Base-by-base conservation (phyloP, 2,888 invertebrate genomes). In the Eremobia ochroleuca region DNA sequence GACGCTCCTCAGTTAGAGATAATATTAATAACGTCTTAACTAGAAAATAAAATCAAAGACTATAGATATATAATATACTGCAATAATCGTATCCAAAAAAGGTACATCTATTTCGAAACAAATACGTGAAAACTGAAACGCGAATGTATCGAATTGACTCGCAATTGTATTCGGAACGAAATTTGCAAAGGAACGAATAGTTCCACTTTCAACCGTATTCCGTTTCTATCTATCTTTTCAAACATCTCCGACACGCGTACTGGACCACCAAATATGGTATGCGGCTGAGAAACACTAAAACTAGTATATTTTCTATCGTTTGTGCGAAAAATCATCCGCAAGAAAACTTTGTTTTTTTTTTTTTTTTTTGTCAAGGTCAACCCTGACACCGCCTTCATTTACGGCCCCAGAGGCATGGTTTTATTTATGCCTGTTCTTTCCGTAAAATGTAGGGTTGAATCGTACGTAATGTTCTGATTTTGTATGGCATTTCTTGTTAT, bases 351-450 rank as follows among this genome's bases (percentile, higher is more conserved):
- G 49, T 77, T 37, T 62, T 28, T 28, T 52, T 40, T 40, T 40
- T 40, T 11, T n/a, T n/a, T n/a, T n/a, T n/a, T 40, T 43, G 25
- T 5, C 25, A 65, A 66, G 34, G 59, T 75, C 68, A 40, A 65
- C 68, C 55, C 40, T 61, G 49, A 68, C 64, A 66, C 34, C 58
- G 40, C 69, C 69, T 75, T 84, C 59, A 65, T 77, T 84, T 64
- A 66, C 21, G 66, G 59, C 62, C 79, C 72, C 66, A 31, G 71
- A 58, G 73, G 67, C 73, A 67, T 76, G 67, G 71, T 77, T 83
- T 73, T 77, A 83, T 72, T 84, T 73, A 69, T 66, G 37, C 18
- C 67, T 21, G 55, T 31, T 46, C 55, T 18, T 52, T 40, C 11
- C 49, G 28, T 69, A 62, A 72, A 76, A 72, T 68, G 40, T 76